phyloP scores from a whole-genome alignment of 2,113 vertebrate genomes.

The Pavo muticus region DNA sequence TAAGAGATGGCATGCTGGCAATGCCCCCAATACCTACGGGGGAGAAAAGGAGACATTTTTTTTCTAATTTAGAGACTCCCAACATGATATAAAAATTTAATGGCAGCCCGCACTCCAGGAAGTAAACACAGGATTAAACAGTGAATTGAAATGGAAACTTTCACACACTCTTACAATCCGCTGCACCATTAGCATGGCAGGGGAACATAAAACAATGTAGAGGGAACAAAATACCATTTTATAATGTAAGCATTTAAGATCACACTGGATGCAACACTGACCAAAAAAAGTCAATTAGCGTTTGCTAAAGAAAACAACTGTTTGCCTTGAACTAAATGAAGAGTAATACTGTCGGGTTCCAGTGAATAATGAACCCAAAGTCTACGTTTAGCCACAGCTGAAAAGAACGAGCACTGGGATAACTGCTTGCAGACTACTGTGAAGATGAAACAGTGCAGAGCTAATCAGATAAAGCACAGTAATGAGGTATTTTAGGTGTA shows the following conservation, averaged over 20 bases:
- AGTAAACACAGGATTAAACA: neutral
- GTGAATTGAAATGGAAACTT: neutral
- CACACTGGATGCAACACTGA: neutral
- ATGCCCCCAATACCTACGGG: slow-evolving; percentile 87
- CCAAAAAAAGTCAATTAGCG: neutral
- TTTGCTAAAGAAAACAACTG: neutral
- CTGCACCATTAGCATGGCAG: neutral
- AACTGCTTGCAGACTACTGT: neutral
- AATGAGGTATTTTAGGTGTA: neutral
- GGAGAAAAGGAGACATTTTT: slow-evolving; percentile 38
- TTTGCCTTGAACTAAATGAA: neutral
- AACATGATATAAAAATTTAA: neutral
- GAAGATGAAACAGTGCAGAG: slow-evolving; percentile 20
- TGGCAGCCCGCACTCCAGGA: neutral
- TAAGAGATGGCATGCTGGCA: slow-evolving; percentile 82
- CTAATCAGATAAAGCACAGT: slow-evolving; percentile 27
- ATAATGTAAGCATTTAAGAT: neutral
- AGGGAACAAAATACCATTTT: neutral
- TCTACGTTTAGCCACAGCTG: neutral
- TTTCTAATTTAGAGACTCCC: neutral
- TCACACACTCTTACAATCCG: neutral
- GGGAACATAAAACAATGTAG: neutral
- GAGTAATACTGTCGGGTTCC: neutral
- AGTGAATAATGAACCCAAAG: neutral
- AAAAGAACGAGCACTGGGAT: slow-evolving; percentile 26